Conservation (phyloP, 2,113 vertebrate species). For the Columba janthina region DNA sequence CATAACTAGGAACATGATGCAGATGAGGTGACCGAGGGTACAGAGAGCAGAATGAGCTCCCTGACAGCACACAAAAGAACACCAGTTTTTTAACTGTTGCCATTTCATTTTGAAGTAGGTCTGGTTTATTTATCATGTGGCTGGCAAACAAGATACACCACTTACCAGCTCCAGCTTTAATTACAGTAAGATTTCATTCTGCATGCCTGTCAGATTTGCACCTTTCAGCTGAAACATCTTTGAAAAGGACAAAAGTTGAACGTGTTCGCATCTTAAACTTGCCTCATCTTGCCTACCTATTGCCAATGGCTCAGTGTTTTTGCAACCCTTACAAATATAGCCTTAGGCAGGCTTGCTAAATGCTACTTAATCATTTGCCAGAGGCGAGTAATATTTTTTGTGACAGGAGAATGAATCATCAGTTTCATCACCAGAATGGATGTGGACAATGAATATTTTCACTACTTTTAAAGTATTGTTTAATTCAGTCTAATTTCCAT, state of each 20-base stretch:
- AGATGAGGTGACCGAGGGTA: fast-evolving
- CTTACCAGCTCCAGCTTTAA: not conserved
- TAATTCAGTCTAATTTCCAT: not conserved
- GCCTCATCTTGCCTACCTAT: conserved; percentile 6
- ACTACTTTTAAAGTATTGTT: not conserved
- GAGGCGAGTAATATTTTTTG: conserved; percentile 39
- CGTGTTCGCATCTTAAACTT: not conserved
- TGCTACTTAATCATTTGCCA: conserved; percentile 56
- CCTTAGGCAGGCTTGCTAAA: conserved; percentile 39
- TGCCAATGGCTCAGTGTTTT: conserved; percentile 17
- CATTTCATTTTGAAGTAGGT: not conserved
- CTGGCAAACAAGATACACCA: not conserved
- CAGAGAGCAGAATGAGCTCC: not conserved
- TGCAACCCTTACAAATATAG: conserved; percentile 5
- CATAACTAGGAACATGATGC: not conserved
- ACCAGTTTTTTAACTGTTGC: not conserved
- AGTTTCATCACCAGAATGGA: not conserved
- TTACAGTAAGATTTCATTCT: not conserved
- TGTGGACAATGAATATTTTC: not conserved
- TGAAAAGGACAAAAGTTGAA: conserved; percentile 33
- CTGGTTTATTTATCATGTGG: not conserved
- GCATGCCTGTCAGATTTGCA: not conserved
- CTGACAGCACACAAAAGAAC: not conserved
- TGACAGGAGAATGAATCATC: conserved; percentile 59
- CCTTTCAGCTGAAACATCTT: not conserved